Evolutionary conservation across 2,888 invertebrate species (phyloP).

Genomic region (Sinohyriopsis cumingii): DNA sequence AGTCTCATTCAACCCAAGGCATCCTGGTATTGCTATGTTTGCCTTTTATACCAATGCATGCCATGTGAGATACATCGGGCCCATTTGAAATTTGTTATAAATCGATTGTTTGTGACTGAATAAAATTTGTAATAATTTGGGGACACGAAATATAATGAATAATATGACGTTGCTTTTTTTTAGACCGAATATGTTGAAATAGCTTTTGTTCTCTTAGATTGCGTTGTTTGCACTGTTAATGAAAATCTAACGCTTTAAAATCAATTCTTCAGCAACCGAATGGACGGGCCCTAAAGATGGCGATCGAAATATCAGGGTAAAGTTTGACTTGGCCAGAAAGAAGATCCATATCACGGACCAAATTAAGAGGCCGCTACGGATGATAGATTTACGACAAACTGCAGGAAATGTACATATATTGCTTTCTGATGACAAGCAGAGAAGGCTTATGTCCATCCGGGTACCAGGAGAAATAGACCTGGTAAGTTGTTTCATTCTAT

Average conservation of each 20-base stretch:
- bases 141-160: too few species aligned
- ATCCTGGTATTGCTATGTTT: too few species aligned
- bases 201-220: too few species aligned
- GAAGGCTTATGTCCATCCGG: conserved; percentile 41
- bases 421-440: conserved; percentile 38
- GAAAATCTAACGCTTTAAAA: not conserved
- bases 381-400: conserved; percentile 48
- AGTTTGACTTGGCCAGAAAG: conserved; percentile 48
- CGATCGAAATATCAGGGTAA: conserved; percentile 49
- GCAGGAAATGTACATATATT: conserved; percentile 37
- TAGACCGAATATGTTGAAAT: too few species aligned
- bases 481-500: conserved; percentile 26
- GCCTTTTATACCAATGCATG: too few species aligned
- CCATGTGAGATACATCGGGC: too few species aligned
- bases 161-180: too few species aligned
- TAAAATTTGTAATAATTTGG: too few species aligned
- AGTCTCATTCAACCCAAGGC: too few species aligned
- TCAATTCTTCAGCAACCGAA: conserved; percentile 52
- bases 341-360: conserved; percentile 51
- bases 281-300: conserved; percentile 61
- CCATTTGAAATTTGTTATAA: too few species aligned
- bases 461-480: conserved; percentile 55
- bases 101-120: too few species aligned
- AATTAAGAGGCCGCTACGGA: conserved; percentile 42
- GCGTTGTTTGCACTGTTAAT: too few species aligned